Evolutionary conservation across 2,113 vertebrate species (phyloP).

Genomic region (Pogonocichla stellata): DNA sequence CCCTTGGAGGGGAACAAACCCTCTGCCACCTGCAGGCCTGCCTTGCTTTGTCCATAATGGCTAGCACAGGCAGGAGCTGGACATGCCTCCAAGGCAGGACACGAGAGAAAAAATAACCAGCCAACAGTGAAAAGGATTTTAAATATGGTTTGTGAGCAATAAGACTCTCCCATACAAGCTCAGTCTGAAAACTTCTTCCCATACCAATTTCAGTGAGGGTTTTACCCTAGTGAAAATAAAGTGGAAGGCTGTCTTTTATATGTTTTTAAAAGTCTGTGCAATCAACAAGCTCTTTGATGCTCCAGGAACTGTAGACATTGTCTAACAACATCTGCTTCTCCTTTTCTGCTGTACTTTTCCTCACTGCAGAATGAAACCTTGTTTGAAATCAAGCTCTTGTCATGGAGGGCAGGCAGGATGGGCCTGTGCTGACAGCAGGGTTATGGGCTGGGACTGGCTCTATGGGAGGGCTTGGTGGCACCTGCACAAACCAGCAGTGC

Average conservation of each 20-base stretch:
- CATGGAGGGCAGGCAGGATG: neutral
- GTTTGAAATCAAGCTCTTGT: neutral
- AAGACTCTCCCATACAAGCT: neutral
- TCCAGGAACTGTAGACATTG: constrained; percentile 24
- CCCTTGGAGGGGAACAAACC: neutral
- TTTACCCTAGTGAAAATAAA: constrained; percentile 8
- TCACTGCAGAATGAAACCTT: constrained; percentile 1
- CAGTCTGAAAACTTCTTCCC: neutral
- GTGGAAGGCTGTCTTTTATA: neutral
- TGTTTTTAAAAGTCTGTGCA: constrained; percentile 34
- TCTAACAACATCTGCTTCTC: constrained; percentile 54
- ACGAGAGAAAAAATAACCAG: neutral
- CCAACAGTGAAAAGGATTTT: neutral
- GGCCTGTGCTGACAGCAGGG: neutral
- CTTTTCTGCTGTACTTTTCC: constrained; percentile 17
- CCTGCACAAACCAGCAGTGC: neutral
- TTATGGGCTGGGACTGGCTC: neutral
- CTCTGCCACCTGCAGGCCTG: neutral
- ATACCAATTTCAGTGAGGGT: constrained; percentile 1
- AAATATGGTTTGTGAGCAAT: neutral
- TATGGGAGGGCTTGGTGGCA: neutral
- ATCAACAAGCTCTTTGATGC: constrained; percentile 54
- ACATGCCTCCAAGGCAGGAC: neutral
- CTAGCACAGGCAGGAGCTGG: neutral
- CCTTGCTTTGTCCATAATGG: neutral